Percentiles rank a stretch among this genome's conserved stretches.
These are phyloP conservation scores for Amyelois transitella DNA, from an alignment of 1,140 invertebrate species.

Conservation along the genomic window DNA sequence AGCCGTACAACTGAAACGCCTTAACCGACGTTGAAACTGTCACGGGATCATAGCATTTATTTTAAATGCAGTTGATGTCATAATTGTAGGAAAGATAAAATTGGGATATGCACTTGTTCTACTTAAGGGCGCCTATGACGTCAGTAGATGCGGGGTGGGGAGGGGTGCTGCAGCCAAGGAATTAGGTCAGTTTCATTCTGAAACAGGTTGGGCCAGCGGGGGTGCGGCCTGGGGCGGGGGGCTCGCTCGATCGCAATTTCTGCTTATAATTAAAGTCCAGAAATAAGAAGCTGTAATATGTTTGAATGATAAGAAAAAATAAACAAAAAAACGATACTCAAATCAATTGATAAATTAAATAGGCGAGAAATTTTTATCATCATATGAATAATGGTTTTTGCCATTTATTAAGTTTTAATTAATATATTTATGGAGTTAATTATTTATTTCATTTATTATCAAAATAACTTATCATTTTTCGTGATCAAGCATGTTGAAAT, in stretches of 20 bases:
- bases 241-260: constrained; percentile 38
- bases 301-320: no score
- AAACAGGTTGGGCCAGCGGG: constrained; percentile 49
- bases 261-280: no score
- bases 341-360: no score
- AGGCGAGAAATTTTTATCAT: no score
- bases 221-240: constrained; percentile 15
- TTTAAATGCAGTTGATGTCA: background rate
- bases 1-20: constrained; percentile 21
- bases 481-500: no score
- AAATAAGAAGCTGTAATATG: no score
- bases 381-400: no score
- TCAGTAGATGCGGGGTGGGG: constrained; percentile 59
- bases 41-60: constrained; percentile 18
- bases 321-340: no score
- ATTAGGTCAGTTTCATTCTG: constrained; percentile 73
- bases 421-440: no score
- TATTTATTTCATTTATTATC: no score
- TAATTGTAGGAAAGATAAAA: constrained; percentile 22
- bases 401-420: no score
- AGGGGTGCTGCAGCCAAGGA: constrained; percentile 58
- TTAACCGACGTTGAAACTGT: constrained; percentile 15
- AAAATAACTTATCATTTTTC: no score
- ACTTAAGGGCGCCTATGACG: constrained; percentile 46
- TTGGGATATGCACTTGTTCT: constrained; percentile 36